phyloP scores from a whole-genome alignment of 1,140 invertebrate genomes.

The Rhagoletis pomonella region DNA sequence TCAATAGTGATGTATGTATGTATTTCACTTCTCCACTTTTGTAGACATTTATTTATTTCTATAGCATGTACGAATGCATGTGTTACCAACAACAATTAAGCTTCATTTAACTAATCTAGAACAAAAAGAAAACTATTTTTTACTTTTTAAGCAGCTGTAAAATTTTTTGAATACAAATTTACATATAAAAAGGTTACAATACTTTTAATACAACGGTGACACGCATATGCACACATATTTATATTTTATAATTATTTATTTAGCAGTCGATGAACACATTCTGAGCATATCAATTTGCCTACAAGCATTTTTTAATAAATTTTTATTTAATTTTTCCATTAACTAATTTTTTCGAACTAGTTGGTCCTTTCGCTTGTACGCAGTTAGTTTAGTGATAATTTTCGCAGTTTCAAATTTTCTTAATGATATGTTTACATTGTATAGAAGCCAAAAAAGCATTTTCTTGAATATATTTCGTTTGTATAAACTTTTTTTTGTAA shows the following conservation, averaged over 20 bases:
- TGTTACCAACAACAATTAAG: slow-evolving; percentile 10
- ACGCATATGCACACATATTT: background rate
- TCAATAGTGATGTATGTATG: background rate
- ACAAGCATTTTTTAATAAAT: background rate
- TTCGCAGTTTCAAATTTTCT: background rate
- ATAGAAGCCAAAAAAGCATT: slow-evolving; percentile 25
- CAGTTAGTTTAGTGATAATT: background rate
- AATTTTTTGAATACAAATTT: background rate
- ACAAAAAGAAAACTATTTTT: background rate
- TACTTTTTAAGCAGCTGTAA: background rate
- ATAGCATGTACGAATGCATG: background rate
- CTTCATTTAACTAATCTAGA: background rate
- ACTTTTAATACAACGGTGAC: background rate
- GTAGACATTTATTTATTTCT: background rate
- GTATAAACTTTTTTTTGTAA: background rate
- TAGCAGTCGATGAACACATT: slow-evolving; percentile 31
- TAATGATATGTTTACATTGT: slow-evolving; percentile 44
- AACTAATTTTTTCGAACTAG: background rate
- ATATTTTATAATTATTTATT: background rate
- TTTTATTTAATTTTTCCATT: background rate
- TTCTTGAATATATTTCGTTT: background rate
- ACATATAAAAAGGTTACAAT: background rate
- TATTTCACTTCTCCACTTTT: background rate
- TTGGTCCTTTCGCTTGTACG: too few species aligned
- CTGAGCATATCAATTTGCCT: background rate